Evolutionary conservation across 2,797 vertebrate genomes (phyloP), one percentile per base, ranked within the genome.

Genomic region (Epinephelus coioides): DNA sequence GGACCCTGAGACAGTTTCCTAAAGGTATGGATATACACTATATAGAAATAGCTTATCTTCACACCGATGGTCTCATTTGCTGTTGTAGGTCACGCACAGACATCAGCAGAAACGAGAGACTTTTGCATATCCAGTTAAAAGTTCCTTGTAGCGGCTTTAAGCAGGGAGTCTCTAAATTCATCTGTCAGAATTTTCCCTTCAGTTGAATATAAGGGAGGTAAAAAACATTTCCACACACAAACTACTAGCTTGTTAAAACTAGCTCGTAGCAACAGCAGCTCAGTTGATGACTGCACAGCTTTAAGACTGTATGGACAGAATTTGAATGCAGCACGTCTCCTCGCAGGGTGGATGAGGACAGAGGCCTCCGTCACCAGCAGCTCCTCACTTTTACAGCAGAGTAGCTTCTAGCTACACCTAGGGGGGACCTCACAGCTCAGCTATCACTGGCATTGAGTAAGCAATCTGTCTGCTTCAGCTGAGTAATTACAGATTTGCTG

Each of bases 401-500:
- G 85, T 17, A 30, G 86, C 81, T 86, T 34, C 63, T 2, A 79
- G 87, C 86, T 79, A 79, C 83, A 82, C 86, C 88, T 69, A 6
- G 47, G 69, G 78, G 53, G 67, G 49, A 21, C 13, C 71, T 81
- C 68, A 7, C 67, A 66, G 83, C 81, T 80, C 87, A 69, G 81
- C 79, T 57, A 86, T 83, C 81, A 34, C 49, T 60, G 72, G 74
- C 84, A 87, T 86, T 85, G 84, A 90, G 84, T 86, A 83, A 91
- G 88, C 89, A 85, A 89, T 91, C 86, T 85, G 89, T 87, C 86
- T 71, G 86, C 86, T 81, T 51, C 79, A 73, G 86, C 85, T 88
- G 88, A 87, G 86, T 92, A 92, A 92, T 92, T 92, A 92, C 88
- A 84, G 83, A 86, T 75, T 53, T 81, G 86, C 88, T 70, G 76